Conservation (phyloP, 2,797 vertebrate species). For the Pipistrellus pipistrellus region DNA sequence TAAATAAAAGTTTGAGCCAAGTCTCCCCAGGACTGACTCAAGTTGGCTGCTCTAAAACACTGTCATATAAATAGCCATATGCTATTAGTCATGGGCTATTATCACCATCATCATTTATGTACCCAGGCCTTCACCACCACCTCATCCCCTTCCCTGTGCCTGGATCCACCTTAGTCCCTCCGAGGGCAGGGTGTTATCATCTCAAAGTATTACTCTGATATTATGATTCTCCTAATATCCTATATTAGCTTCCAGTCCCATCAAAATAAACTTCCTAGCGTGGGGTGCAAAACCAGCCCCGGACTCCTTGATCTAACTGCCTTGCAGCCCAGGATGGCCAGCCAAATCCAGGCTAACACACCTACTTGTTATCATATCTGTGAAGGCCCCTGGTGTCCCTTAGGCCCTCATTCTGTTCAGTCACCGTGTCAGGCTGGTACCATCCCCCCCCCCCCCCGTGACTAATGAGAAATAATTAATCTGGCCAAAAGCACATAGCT, state of each 20-base stretch:
- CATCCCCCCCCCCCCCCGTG: background rate
- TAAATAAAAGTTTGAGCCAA: background rate
- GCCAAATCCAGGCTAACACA: background rate
- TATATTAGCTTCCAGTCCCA: background rate
- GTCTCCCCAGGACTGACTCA: background rate
- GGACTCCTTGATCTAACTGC: background rate
- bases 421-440: background rate
- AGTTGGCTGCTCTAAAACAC: background rate
- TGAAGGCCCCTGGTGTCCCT: background rate
- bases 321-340: too few relatives aligned
- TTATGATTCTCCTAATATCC: background rate
- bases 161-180: background rate
- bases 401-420: background rate
- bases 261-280: background rate
- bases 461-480: background rate
- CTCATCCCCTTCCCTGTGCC: background rate
- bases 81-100: slow-evolving; percentile 12
- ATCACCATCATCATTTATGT: background rate
- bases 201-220: background rate
- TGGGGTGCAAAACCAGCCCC: background rate
- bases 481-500: background rate
- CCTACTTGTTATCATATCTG: background rate
- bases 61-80: background rate
- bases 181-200: background rate
- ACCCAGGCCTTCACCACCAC: background rate